Evolutionary conservation across 2,888 invertebrate species (phyloP).

Genomic region (Pediacus dermestoides): DNA sequence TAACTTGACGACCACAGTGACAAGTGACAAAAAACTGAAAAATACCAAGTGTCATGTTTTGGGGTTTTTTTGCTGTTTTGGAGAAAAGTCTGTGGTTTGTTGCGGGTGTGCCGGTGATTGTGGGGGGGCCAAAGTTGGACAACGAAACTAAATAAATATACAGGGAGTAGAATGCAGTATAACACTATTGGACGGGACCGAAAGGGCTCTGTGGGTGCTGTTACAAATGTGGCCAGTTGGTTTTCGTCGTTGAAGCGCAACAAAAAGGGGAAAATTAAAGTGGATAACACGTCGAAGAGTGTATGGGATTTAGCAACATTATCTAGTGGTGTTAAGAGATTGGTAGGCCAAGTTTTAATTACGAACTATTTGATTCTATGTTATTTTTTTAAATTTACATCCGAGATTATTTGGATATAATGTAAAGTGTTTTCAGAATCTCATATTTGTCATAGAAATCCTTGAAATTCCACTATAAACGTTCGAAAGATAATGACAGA

Average conservation of each 20-base stretch:
- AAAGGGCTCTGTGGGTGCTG: slow-evolving; percentile 61
- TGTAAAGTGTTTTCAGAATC: slow-evolving; percentile 3
- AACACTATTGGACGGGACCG: slow-evolving; percentile 53
- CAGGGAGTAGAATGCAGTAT: slow-evolving; percentile 36
- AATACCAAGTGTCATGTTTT: too few relatives aligned
- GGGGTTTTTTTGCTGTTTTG: too few relatives aligned
- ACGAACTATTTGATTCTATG: slow-evolving; percentile 4
- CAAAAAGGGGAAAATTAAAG: slow-evolving; percentile 41
- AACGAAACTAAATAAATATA: not conserved
- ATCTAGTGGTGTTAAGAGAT: slow-evolving; percentile 27
- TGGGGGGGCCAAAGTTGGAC: too few relatives aligned
- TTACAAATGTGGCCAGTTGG: slow-evolving; percentile 63
- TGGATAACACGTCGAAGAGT: slow-evolving; percentile 40
- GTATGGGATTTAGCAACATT: slow-evolving; percentile 43
- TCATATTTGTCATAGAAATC: too few relatives aligned
- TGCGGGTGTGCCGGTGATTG: too few relatives aligned
- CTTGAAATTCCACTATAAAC: too few relatives aligned
- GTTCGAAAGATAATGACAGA: too few relatives aligned
- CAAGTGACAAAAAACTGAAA: too few relatives aligned
- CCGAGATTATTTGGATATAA: not conserved
- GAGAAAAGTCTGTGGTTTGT: too few relatives aligned
- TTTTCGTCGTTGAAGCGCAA: slow-evolving; percentile 73
- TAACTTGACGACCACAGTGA: too few relatives aligned
- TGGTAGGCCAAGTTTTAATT: slow-evolving; percentile 31
- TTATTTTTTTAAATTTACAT: slow-evolving; percentile 1